Conservation (phyloP, 1,140 invertebrate genomes). For the Cyrtorhinus lividipennis region DNA sequence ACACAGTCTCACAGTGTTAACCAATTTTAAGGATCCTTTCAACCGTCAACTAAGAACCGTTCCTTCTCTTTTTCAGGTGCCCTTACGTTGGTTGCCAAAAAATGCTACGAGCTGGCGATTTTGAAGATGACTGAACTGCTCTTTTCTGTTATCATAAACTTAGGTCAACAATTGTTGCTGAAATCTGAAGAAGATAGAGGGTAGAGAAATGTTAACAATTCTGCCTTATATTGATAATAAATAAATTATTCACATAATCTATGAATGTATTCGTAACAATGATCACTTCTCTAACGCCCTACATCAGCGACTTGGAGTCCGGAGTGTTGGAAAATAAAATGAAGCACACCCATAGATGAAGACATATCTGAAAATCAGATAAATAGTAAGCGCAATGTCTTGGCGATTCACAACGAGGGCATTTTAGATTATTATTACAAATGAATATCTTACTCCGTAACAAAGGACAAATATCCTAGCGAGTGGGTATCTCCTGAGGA, state of each 20-base stretch:
- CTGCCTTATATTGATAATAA: too few species aligned
- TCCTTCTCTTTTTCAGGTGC: neutral
- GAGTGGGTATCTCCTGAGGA: slow-evolving; percentile 63
- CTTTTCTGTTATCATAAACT: too few species aligned
- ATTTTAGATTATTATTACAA: slow-evolving; percentile 13
- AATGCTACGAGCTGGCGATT: neutral
- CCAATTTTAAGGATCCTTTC: too few species aligned
- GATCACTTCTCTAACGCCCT: too few species aligned
- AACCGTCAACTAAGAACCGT: too few species aligned
- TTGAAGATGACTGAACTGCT: neutral
- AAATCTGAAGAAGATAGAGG: too few species aligned
- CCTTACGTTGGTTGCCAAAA: neutral
- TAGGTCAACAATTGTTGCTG: too few species aligned
- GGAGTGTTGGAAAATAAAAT: slow-evolving; percentile 53
- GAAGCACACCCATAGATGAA: slow-evolving; percentile 56
- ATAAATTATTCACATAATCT: too few species aligned
- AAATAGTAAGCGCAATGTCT: neutral
- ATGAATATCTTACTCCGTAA: slow-evolving; percentile 45
- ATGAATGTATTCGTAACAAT: too few species aligned
- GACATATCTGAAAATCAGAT: slow-evolving; percentile 35
- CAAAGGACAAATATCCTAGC: slow-evolving; percentile 61
- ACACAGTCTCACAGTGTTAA: too few species aligned
- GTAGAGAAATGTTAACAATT: too few species aligned
- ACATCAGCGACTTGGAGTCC: slow-evolving; percentile 33
- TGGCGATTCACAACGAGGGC: slow-evolving; percentile 3